Evolutionary conservation across 1,140 invertebrate species (phyloP).

Genomic region (Parasteatoda tepidariorum): DNA sequence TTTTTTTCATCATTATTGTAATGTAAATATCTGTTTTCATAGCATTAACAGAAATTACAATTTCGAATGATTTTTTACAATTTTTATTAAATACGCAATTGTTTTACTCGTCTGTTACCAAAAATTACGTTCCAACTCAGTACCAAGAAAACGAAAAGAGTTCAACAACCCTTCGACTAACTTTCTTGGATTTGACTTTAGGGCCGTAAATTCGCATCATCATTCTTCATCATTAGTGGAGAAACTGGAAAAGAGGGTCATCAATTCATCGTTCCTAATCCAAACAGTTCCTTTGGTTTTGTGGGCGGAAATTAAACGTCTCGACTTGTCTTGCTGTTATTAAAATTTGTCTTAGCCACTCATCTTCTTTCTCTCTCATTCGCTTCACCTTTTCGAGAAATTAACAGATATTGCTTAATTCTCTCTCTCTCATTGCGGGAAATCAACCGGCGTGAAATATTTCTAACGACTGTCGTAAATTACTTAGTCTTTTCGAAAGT

Average conservation of each 20-base stretch:
- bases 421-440: no score
- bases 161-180: not conserved
- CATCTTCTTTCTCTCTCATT: not conserved
- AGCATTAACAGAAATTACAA: no score
- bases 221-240: conserved; percentile 41
- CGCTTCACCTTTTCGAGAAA: no score
- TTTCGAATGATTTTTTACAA: no score
- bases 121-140: no score
- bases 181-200: not conserved
- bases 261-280: conserved; percentile 40
- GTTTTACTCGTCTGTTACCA: no score
- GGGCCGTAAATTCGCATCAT: conserved; percentile 19
- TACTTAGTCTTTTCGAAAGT: no score
- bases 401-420: not conserved
- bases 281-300: conserved; percentile 42
- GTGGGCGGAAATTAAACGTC: conserved; percentile 53
- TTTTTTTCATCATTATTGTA: no score
- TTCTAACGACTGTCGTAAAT: no score
- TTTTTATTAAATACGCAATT: no score
- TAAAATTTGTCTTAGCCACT: conserved; percentile 32
- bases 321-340: conserved; percentile 25
- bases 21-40: no score
- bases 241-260: not conserved
- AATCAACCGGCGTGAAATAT: no score
- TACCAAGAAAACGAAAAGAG: not conserved